Conservation (phyloP, 2,113 vertebrate genomes). For the Hydrolagus affinis region DNA sequence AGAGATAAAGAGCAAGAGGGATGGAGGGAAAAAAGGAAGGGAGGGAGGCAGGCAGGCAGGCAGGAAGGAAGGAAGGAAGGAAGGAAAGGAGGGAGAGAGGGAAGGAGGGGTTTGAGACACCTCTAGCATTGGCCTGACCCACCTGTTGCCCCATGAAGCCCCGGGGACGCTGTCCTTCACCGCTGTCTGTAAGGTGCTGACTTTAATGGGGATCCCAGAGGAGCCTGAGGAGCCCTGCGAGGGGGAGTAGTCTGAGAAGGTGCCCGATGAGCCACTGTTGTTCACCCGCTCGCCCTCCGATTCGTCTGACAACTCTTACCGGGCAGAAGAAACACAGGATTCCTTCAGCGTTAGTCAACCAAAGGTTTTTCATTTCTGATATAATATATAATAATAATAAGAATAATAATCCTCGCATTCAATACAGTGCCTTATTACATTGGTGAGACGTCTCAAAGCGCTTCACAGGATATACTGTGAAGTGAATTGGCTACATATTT, state of each 20-base stretch:
- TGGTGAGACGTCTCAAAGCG: too few relatives aligned
- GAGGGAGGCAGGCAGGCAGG: background rate
- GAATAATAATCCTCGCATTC: too few relatives aligned
- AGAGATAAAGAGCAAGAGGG: background rate
- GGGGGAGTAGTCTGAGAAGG: constrained; percentile 97
- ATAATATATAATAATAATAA: too few relatives aligned
- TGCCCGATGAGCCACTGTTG: constrained; percentile 97
- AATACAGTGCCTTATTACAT: too few relatives aligned
- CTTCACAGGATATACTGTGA: too few relatives aligned
- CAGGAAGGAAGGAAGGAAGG: background rate
- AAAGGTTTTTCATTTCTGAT: background rate
- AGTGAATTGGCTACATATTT: too few relatives aligned
- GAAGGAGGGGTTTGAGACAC: background rate
- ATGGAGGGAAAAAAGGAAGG: background rate
- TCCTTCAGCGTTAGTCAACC: background rate
- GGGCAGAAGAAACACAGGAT: background rate
- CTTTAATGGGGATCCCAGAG: constrained; percentile 81
- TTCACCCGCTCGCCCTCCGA: constrained; percentile 94
- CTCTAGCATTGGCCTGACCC: constrained; percentile 38
- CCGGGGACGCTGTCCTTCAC: constrained; percentile 83
- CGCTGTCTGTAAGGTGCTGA: constrained; percentile 70
- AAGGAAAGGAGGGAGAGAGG: background rate
- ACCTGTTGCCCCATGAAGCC: constrained; percentile 97
- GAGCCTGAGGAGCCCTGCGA: constrained; percentile 95
- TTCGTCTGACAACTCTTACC: constrained; percentile 89